Evolutionary conservation across 2,888 invertebrate species (phyloP).

Genomic region (Lithophane ornitopus): DNA sequence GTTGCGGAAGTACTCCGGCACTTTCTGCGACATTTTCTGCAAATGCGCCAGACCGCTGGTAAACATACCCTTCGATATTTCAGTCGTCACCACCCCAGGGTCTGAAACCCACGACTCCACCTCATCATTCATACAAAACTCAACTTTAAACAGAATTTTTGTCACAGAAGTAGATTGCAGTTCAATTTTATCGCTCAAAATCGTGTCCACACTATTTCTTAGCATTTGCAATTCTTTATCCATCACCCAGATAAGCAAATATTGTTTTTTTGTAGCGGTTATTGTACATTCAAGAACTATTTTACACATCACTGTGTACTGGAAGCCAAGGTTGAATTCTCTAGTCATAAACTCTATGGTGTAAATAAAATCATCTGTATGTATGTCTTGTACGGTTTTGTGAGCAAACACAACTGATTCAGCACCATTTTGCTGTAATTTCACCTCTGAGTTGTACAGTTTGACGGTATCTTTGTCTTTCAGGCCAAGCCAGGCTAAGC

Average conservation of each 20-base stretch:
- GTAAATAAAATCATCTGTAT: slow-evolving; percentile 88
- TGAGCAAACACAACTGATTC: slow-evolving; percentile 77
- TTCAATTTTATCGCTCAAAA: slow-evolving; percentile 76
- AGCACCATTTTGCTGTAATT: slow-evolving; percentile 77
- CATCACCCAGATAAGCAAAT: slow-evolving; percentile 91
- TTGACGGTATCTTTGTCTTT: slow-evolving; percentile 85
- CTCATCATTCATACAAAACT: slow-evolving; percentile 82
- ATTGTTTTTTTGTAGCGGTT: slow-evolving; percentile 85
- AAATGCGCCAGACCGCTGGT: slow-evolving; percentile 89
- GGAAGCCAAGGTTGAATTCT: slow-evolving; percentile 86
- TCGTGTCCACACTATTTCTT: slow-evolving; percentile 75
- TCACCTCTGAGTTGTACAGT: slow-evolving; percentile 91
- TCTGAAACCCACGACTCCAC: slow-evolving; percentile 90
- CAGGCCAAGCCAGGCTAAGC: slow-evolving; percentile 91
- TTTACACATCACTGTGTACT: slow-evolving; percentile 89
- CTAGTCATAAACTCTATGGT: slow-evolving; percentile 88
- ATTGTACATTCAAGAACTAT: slow-evolving; percentile 88
- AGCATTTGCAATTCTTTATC: slow-evolving; percentile 91
- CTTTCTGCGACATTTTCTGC: slow-evolving; percentile 88
- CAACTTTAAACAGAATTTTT: slow-evolving; percentile 91
- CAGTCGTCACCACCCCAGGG: slow-evolving; percentile 86
- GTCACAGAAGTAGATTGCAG: slow-evolving; percentile 87
- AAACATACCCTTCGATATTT: slow-evolving; percentile 91
- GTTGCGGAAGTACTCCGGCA: slow-evolving; percentile 89
- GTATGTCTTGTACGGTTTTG: slow-evolving; percentile 72